These are phyloP conservation scores for Rutpela maculata DNA, from an alignment of 2,888 invertebrate species.

Conservation along the genomic window DNA sequence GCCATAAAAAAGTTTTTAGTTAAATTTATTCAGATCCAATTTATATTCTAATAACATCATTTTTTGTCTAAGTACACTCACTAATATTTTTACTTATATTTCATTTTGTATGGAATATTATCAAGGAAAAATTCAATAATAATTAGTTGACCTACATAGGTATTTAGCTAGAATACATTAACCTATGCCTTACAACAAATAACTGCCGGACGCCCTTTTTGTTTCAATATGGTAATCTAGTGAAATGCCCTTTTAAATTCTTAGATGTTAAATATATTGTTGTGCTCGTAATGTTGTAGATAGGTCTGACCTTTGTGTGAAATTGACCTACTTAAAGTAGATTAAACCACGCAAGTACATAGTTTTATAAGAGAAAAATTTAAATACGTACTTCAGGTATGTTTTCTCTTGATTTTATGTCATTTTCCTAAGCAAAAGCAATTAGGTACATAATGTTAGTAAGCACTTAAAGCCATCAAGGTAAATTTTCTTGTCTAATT, in stretches of 20 bases:
- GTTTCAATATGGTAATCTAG: slow-evolving; percentile 17
- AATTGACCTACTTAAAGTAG: slow-evolving; percentile 23
- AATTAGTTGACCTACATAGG: slow-evolving; percentile 20
- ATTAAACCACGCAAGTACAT: slow-evolving; percentile 10
- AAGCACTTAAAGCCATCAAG: neutral
- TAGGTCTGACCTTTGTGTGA: slow-evolving; percentile 15
- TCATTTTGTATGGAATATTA: too few species aligned
- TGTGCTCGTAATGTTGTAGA: neutral
- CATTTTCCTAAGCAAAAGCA: neutral
- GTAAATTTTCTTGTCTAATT: neutral
- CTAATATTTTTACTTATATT: too few species aligned
- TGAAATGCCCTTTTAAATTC: neutral
- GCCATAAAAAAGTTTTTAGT: too few species aligned
- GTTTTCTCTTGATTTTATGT: neutral
- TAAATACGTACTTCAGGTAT: neutral
- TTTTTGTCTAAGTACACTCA: too few species aligned
- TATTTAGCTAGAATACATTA: slow-evolving; percentile 8
- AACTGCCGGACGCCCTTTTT: neutral
- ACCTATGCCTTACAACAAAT: neutral
- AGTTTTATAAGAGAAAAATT: slow-evolving; percentile 17
- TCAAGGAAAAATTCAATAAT: neutral
- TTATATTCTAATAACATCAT: too few species aligned
- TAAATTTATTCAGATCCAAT: too few species aligned
- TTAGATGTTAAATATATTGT: neutral
- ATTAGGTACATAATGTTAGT: too few species aligned